These are phyloP conservation scores for Macrotrachela quadricornifera DNA, from an alignment of 1,140 invertebrate species.

Conservation along the genomic window DNA sequence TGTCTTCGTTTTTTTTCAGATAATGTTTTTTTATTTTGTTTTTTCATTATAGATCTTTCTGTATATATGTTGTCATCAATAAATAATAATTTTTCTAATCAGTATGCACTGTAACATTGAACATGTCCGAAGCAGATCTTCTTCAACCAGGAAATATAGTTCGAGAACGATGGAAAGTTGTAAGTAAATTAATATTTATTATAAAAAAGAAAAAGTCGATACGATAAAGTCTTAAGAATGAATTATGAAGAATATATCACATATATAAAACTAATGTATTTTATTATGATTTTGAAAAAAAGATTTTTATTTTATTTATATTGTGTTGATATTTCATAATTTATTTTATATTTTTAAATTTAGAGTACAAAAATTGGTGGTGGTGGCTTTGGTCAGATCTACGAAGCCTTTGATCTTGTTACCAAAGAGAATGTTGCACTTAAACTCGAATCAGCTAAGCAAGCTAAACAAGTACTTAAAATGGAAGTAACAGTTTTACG, in stretches of 20 bases:
- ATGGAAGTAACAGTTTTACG: constrained; percentile 97
- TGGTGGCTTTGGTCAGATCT: constrained; percentile 99
- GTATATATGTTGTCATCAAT: too few species aligned
- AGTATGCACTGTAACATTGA: constrained; percentile 17
- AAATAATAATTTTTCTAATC: too few species aligned
- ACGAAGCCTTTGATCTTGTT: constrained; percentile 84
- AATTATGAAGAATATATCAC: too few species aligned
- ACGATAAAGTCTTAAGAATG: too few species aligned
- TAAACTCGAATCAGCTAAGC: constrained; percentile 87
- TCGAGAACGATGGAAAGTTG: constrained; percentile 92
- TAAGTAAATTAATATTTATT: constrained; percentile 26
- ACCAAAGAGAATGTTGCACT: constrained; percentile 87
- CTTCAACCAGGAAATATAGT: constrained; percentile 83
- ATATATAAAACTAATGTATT: too few species aligned
- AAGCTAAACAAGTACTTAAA: constrained; percentile 97
- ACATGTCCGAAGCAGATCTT: constrained; percentile 75
- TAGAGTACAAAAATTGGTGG: constrained; percentile 66
- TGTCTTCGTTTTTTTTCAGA: too few species aligned
- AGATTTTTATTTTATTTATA: constrained; percentile 18
- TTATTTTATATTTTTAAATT: too few species aligned
- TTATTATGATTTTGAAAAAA: constrained; percentile 10
- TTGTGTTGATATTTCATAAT: constrained; percentile 40
- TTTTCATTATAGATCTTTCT: too few species aligned
- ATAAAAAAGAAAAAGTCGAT: too few species aligned
- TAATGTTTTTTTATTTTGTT: too few species aligned